phyloP scores from a whole-genome alignment of 2,797 vertebrate species.

The Gambusia yucatana region DNA sequence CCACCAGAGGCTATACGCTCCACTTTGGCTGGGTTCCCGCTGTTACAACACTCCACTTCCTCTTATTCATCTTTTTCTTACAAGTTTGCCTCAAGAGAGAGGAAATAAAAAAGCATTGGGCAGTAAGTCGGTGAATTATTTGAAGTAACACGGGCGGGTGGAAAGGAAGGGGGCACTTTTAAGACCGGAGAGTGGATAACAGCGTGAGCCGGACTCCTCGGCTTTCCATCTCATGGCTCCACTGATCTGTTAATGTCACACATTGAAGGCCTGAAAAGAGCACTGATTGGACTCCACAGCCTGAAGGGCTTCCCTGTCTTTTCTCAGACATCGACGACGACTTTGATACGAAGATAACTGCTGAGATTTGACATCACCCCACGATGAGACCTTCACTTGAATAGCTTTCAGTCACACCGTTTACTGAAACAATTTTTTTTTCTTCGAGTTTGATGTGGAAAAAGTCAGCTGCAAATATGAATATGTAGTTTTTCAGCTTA shows the following conservation, averaged over 20 bases:
- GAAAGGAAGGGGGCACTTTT: conserved; percentile 17
- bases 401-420: conserved; percentile 18
- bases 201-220: conserved; percentile 31
- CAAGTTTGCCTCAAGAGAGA: conserved; percentile 20
- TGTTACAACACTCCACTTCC: conserved; percentile 44
- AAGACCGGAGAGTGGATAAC: conserved; percentile 42
- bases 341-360: conserved; percentile 38
- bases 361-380: conserved; percentile 32
- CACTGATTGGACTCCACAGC: conserved; percentile 62
- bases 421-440: conserved; percentile 10
- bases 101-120: background rate
- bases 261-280: conserved; percentile 44
- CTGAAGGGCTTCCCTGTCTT: conserved; percentile 46
- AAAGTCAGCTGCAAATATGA: conserved; percentile 11
- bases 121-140: conserved; percentile 33
- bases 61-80: conserved; percentile 40
- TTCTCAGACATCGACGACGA: conserved; percentile 36
- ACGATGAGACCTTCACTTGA: conserved; percentile 32
- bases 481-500: conserved; percentile 7
- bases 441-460: conserved; percentile 13
- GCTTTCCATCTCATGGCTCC: conserved; percentile 48
- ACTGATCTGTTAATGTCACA: conserved; percentile 66
- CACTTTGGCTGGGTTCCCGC: conserved; percentile 39
- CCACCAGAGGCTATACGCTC: conserved; percentile 39
- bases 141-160: conserved; percentile 14